Evolutionary conservation across 2,797 vertebrate species (phyloP).

Genomic region (Etheostoma nigrum): DNA sequence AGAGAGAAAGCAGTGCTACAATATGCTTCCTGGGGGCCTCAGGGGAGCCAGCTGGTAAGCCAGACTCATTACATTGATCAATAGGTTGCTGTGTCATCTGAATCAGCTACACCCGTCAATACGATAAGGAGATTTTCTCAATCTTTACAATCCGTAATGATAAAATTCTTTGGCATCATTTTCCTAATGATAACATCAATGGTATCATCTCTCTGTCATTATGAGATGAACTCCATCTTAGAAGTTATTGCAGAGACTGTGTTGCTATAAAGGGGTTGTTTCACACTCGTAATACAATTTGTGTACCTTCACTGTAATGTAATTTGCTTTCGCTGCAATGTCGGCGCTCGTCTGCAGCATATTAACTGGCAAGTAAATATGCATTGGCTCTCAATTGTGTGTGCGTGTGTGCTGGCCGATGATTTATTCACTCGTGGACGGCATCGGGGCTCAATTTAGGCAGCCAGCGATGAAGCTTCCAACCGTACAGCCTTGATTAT

Average conservation of each 20-base stretch:
- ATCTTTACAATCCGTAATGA: conserved; percentile 7
- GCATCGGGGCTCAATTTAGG: conserved; percentile 31
- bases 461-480: conserved; percentile 55
- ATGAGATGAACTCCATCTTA: conserved; percentile 33
- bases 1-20: conserved; percentile 77
- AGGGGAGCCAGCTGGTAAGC: conserved; percentile 87
- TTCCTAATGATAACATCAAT: conserved; percentile 30
- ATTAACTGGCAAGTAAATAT: conserved; percentile 68
- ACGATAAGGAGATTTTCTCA: background rate
- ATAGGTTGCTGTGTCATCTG: conserved; percentile 1
- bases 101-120: conserved; percentile 16
- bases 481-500: conserved; percentile 63
- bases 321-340: conserved; percentile 63
- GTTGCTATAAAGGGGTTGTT: conserved; percentile 51
- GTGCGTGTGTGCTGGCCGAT: conserved; percentile 31
- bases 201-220: conserved; percentile 28
- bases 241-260: conserved; percentile 30
- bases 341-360: conserved; percentile 62
- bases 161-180: conserved; percentile 17
- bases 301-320: conserved; percentile 47
- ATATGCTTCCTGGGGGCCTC: conserved; percentile 87
- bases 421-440: conserved; percentile 69
- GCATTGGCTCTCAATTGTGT: conserved; percentile 51
- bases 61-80: conserved; percentile 17
- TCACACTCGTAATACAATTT: conserved; percentile 54